Percentiles rank a stretch among this genome's conserved stretches.
phyloP scores from a whole-genome alignment of 2,113 vertebrate genomes.

The Forbesichthys agassizii region DNA sequence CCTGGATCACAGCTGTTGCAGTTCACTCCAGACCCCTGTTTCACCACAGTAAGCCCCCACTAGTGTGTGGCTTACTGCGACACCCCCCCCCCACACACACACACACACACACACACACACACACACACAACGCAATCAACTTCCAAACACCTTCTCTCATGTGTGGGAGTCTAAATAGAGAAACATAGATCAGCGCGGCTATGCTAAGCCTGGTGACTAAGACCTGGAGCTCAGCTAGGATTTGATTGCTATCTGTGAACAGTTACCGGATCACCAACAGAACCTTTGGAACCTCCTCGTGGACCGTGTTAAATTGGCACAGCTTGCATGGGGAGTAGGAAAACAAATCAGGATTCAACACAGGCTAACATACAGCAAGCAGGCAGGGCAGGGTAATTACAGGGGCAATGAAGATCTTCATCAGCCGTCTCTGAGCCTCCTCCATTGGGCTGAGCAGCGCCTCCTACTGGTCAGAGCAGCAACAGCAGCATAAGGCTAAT shows the following conservation, averaged over 20 bases:
- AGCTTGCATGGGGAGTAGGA: too few species aligned
- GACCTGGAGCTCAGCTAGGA: too few species aligned
- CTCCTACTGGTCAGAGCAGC: slow-evolving; percentile 85
- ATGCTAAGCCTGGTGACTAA: too few species aligned
- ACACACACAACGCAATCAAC: too few species aligned
- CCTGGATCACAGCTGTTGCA: background rate
- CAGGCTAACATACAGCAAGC: background rate
- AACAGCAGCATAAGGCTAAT: slow-evolving; percentile 62
- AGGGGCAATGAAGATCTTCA: slow-evolving; percentile 90
- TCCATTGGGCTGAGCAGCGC: slow-evolving; percentile 79
- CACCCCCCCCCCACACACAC: too few species aligned
- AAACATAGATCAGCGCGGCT: too few species aligned
- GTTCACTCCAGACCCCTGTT: background rate
- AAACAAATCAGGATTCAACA: background rate
- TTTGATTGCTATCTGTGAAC: too few species aligned
- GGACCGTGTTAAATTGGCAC: too few species aligned
- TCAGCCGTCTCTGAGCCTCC: slow-evolving; percentile 87
- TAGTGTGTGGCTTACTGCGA: background rate
- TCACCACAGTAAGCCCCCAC: background rate
- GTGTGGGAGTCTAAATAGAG: too few species aligned
- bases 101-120: too few species aligned
- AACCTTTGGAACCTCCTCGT: too few species aligned
- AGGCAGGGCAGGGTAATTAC: slow-evolving; percentile 72
- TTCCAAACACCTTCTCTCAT: too few species aligned
- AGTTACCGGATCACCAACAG: background rate